Conservation (phyloP, 2,888 invertebrate genomes). For the Drosophila nr. perissopoda region DNA sequence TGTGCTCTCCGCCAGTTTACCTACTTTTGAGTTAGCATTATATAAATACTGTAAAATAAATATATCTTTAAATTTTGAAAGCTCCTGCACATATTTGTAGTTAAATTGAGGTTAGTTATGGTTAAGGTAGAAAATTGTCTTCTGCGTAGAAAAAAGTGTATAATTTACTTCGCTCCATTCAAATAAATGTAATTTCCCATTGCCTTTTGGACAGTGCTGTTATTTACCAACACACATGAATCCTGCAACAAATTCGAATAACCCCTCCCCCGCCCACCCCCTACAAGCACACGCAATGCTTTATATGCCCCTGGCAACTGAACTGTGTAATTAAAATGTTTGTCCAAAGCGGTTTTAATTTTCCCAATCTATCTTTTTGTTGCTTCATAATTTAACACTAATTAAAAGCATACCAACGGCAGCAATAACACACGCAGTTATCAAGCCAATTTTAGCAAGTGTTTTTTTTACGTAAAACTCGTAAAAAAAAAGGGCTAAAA, state of each 20-base stretch:
- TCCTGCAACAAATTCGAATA: conserved; percentile 15
- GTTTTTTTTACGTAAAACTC: conserved; percentile 18
- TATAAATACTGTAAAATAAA: background rate
- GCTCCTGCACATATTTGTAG: background rate
- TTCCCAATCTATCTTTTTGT: conserved; percentile 9
- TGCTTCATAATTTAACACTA: conserved; percentile 44
- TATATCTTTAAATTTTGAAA: background rate
- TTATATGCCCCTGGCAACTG: conserved; percentile 26
- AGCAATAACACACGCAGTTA: conserved; percentile 20
- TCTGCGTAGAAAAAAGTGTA: background rate
- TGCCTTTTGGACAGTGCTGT: conserved; percentile 1
- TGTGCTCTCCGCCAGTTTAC: background rate
- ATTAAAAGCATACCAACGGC: conserved; percentile 51
- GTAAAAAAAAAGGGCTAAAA: conserved; percentile 1
- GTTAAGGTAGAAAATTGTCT: background rate
- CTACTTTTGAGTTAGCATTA: background rate
- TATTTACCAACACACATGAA: conserved; percentile 21
- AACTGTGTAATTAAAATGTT: conserved; percentile 72
- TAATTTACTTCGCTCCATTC: background rate
- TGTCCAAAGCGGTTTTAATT: conserved; percentile 39
- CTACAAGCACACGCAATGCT: background rate
- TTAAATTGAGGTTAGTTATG: background rate
- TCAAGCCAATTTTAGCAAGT: conserved; percentile 32
- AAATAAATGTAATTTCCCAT: conserved; percentile 7
- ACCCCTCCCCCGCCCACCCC: background rate